Evolutionary conservation across 1,140 invertebrate species (phyloP), one percentile per base, ranked within the genome.

Genomic region (Cydia strobilella): DNA sequence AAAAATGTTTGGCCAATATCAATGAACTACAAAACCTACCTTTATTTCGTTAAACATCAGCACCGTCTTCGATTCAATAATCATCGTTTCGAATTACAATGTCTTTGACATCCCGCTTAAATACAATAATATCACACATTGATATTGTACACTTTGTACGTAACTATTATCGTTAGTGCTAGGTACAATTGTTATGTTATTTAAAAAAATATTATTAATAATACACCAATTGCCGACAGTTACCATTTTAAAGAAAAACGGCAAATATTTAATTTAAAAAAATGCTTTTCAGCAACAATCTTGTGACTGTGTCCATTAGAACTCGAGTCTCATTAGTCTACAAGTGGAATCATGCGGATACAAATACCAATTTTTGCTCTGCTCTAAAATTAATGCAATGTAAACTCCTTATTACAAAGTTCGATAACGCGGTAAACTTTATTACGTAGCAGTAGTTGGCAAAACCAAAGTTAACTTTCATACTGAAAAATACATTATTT

Each of bases 111-210:
- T 75, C 48, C 77, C 65, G 45, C 77, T 80, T 76, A 80, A 75
- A 75, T 84, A 84, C 73, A 80, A 77, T 84, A 86, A 82, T 84
- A 85, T 86, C 83, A 86, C 84, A 86, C 80, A 74, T 84, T 84
- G 83, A 86, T 84, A 85, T 86, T 82, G 80, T 84, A 84, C 79
- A 79, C 59, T 72, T 73, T 72, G 79, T 85, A 82, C 79, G 73
- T 75, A 78, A 80, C 42, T 48, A 51, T 45, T 72, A 51, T 25
- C 71, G 5, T 48, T 51, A 72, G 2, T 72, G 13, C 25, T 25
- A n/a, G n/a, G n/a, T n/a, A 72, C 18, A 72, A 23, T 59, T 59
- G 54, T 25, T 51, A 5, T 72, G n/a, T 72, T 45, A 0, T 23
- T 25, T 48, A 18, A 54, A 54, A 54, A 20, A 20, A 23, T 35